phyloP scores from a whole-genome alignment of 2,888 invertebrate species.

The Gibbula magus region DNA sequence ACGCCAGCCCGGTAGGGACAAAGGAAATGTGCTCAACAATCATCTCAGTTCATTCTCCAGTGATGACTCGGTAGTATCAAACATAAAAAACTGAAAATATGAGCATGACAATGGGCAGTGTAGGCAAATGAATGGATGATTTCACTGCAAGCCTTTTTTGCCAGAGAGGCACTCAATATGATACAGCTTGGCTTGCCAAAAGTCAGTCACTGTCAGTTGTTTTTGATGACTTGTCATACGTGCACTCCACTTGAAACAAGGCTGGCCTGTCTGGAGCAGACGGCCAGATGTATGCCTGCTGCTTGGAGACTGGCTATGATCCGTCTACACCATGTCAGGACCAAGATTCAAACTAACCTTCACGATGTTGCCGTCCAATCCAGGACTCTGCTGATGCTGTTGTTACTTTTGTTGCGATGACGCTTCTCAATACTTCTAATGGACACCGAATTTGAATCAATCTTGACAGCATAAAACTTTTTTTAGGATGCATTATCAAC shows the following conservation, averaged over 20 bases:
- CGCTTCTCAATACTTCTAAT: not conserved
- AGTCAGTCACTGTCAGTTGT: slow-evolving; percentile 4
- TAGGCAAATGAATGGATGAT: slow-evolving; percentile 21
- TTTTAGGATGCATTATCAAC: slow-evolving; percentile 4
- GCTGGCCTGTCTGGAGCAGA: too few relatives aligned
- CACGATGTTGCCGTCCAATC: not conserved
- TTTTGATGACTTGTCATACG: not conserved
- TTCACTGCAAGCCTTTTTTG: slow-evolving; percentile 25
- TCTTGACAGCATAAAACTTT: slow-evolving; percentile 5
- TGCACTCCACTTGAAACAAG: too few relatives aligned
- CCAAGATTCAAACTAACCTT: too few relatives aligned
- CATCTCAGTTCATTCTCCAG: slow-evolving; percentile 14
- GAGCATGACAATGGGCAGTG: slow-evolving; percentile 16
- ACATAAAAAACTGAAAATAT: slow-evolving; percentile 19
- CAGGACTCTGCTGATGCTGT: not conserved
- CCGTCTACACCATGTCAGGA: too few relatives aligned
- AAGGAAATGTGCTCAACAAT: slow-evolving; percentile 44
- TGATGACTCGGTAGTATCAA: slow-evolving; percentile 14
- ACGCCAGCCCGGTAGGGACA: slow-evolving; percentile 27
- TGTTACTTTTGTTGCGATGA: slow-evolving; percentile 8
- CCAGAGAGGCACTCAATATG: slow-evolving; percentile 26
- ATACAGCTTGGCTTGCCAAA: slow-evolving; percentile 8
- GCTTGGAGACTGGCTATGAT: too few relatives aligned
- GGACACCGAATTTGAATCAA: slow-evolving; percentile 5
- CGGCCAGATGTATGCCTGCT: too few relatives aligned